Percentiles rank a stretch among this genome's conserved stretches.
Evolutionary conservation across 2,113 vertebrate species (phyloP).

Genomic region (Pandion haliaetus): DNA sequence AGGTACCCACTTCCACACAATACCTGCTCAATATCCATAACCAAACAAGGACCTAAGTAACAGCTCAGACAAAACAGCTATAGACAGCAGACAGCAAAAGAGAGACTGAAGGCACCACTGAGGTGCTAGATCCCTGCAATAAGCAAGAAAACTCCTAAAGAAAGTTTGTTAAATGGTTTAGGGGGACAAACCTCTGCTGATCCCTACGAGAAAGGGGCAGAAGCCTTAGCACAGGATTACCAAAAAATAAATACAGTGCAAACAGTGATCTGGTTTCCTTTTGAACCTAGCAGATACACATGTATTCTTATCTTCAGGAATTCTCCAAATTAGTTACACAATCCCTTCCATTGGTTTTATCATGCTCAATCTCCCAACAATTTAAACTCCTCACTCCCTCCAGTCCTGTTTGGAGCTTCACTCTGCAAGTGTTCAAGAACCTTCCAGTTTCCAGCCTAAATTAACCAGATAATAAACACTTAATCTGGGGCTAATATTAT

Average conservation of each 20-base stretch:
- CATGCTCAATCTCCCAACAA: not conserved
- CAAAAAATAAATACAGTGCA: slow-evolving; percentile 22
- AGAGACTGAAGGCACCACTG: not conserved
- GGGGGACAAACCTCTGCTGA: not conserved
- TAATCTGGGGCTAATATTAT: not conserved
- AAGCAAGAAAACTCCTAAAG: not conserved
- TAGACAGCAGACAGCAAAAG: not conserved
- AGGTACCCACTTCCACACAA: not conserved
- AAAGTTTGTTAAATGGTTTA: not conserved
- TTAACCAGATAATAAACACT: not conserved
- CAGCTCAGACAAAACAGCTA: not conserved
- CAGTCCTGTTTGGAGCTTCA: not conserved
- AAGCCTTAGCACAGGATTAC: slow-evolving; percentile 33
- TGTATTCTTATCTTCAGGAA: slow-evolving; percentile 36
- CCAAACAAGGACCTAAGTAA: not conserved
- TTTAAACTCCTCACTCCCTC: not conserved
- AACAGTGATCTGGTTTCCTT: slow-evolving; percentile 15
- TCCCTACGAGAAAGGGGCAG: not conserved
- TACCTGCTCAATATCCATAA: not conserved
- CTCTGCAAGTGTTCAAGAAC: not conserved
- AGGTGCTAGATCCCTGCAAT: not conserved
- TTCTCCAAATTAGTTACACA: slow-evolving; percentile 43
- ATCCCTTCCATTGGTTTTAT: not conserved
- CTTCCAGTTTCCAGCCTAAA: not conserved
- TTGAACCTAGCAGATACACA: slow-evolving; percentile 29